Conservation (phyloP, 2,888 invertebrate species). For the Criorhina ranunculi region DNA sequence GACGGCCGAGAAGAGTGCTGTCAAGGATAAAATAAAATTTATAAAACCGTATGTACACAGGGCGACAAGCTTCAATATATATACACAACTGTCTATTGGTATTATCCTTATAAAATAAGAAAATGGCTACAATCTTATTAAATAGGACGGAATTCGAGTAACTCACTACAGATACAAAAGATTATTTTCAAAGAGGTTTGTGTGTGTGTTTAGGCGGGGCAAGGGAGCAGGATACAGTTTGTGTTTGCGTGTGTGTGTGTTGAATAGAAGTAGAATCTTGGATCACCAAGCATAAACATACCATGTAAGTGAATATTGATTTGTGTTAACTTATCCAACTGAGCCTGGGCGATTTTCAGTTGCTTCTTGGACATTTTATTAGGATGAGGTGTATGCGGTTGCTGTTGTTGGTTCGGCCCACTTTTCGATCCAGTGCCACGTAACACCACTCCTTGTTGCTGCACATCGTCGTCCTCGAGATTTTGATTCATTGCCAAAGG, state of each 20-base stretch:
- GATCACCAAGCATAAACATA: constrained; percentile 85
- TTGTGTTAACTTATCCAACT: constrained; percentile 90
- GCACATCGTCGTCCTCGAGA: constrained; percentile 83
- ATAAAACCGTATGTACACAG: constrained; percentile 44
- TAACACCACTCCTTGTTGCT: constrained; percentile 80
- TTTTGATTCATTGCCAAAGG: constrained; percentile 82
- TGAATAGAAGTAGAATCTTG: not conserved
- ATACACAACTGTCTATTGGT: constrained; percentile 37
- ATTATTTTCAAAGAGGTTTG: constrained; percentile 21
- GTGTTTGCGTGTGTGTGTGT: constrained; percentile 31
- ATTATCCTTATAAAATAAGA: constrained; percentile 46
- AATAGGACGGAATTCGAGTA: constrained; percentile 69
- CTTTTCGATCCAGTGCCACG: constrained; percentile 52
- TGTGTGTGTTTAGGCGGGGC: not conserved
- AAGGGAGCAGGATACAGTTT: constrained; percentile 21
- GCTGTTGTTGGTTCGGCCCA: constrained; percentile 72
- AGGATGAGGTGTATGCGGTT: constrained; percentile 81
- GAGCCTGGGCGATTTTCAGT: constrained; percentile 89
- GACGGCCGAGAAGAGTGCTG: constrained; percentile 97
- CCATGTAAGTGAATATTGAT: constrained; percentile 94
- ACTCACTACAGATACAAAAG: constrained; percentile 57
- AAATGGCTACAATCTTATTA: constrained; percentile 26
- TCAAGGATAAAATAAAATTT: constrained; percentile 83
- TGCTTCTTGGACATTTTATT: constrained; percentile 88
- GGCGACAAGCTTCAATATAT: constrained; percentile 34